Percentiles rank a stretch among this genome's conserved stretches.
Conservation (phyloP, 2,113 vertebrate species). For the Prinia subflava region DNA sequence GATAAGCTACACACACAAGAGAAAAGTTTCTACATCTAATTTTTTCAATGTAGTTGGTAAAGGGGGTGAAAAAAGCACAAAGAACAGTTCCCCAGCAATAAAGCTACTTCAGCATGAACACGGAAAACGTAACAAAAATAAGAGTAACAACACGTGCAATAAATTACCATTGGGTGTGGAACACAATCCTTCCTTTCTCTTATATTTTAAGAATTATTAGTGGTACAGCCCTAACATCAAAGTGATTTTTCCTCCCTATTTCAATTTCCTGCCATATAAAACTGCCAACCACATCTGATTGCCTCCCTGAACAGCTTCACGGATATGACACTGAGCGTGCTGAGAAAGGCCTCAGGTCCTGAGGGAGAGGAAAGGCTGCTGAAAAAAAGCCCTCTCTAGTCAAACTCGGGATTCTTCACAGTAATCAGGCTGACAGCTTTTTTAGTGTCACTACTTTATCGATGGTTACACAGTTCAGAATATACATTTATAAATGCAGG, state of each 20-base stretch:
- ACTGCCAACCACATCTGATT: background rate
- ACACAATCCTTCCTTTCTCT: background rate
- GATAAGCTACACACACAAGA: background rate
- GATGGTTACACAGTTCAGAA: background rate
- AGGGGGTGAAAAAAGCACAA: fast-evolving
- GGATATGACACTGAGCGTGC: background rate
- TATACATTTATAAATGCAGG: background rate
- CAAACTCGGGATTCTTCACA: background rate
- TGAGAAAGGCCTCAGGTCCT: background rate
- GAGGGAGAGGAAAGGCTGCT: background rate
- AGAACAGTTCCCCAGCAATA: background rate
- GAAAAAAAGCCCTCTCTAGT: background rate
- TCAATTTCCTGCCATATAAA: constrained; percentile 45
- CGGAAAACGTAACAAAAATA: background rate
- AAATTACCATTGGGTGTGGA: background rate
- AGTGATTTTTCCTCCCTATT: constrained; percentile 8
- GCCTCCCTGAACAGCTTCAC: background rate
- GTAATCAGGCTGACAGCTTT: background rate
- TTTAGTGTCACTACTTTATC: background rate
- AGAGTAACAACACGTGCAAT: background rate
- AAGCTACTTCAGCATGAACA: background rate
- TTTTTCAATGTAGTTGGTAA: background rate
- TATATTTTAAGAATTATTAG: background rate
- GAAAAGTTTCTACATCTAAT: background rate
- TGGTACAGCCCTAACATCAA: constrained; percentile 25